phyloP scores from a whole-genome alignment of 1,140 invertebrate species.

The Zaprionus taronus region DNA sequence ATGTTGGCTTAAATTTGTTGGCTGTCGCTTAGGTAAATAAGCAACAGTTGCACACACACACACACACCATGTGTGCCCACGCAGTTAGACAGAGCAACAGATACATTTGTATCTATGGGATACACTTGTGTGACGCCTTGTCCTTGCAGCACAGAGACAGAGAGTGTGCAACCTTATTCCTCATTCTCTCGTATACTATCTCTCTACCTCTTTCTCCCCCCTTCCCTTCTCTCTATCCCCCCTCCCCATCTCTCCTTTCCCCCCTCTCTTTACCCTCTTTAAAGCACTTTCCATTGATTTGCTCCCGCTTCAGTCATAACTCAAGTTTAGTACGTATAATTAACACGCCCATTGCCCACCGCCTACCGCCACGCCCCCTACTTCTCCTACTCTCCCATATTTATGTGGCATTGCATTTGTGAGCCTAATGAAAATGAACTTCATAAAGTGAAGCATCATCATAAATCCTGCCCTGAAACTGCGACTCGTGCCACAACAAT shows the following conservation, averaged over 20 bases:
- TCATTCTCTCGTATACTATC: background rate
- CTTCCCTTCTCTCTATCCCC: background rate
- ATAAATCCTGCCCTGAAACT: conserved; percentile 30
- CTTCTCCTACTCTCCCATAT: conserved; percentile 28
- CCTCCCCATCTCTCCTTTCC: background rate
- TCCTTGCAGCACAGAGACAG: conserved; percentile 19
- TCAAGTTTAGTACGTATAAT: conserved; percentile 19
- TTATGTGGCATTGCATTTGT: conserved; percentile 65
- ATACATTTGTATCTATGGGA: conserved; percentile 22
- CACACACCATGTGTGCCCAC: background rate
- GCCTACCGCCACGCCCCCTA: background rate
- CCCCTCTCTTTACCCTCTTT: background rate
- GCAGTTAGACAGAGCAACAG: background rate
- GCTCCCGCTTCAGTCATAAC: background rate
- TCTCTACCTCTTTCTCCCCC: background rate
- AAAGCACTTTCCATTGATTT: conserved; percentile 31
- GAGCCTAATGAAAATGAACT: conserved; percentile 57
- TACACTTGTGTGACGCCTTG: conserved; percentile 20
- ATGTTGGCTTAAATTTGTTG: conserved; percentile 52
- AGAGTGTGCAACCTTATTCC: background rate
- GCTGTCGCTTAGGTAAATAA: conserved; percentile 51
- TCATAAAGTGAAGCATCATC: conserved; percentile 48
- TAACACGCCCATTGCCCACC: conserved; percentile 16
- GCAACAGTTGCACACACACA: conserved; percentile 39
- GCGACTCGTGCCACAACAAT: background rate